phyloP scores from a whole-genome alignment of 92 coral and sea anemone species.

The Palythoa heliodiscus region DNA sequence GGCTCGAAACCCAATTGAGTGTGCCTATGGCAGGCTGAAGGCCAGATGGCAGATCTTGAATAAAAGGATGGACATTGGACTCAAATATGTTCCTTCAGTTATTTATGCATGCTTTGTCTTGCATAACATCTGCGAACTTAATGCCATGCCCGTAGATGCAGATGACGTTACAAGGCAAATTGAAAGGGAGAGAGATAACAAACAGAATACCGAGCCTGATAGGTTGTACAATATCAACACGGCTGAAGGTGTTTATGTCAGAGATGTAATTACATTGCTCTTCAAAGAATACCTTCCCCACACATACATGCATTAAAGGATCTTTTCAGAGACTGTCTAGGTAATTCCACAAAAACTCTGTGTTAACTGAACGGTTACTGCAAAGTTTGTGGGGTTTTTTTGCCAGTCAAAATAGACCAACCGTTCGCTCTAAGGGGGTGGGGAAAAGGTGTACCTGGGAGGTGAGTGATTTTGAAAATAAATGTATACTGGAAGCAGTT shows the following conservation, averaged over 20 bases:
- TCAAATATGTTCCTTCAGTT: conserved; percentile 1
- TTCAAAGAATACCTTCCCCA: conserved; percentile 42
- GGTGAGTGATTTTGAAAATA: conserved; percentile 3
- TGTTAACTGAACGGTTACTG: conserved; percentile 5
- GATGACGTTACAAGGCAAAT: conserved; percentile 17
- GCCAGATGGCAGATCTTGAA: neutral
- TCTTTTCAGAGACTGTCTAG: conserved; percentile 2
- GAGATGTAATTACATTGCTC: conserved; percentile 42
- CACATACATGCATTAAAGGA: conserved; percentile 3
- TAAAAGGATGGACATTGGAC: neutral
- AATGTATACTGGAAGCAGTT: conserved; percentile 12
- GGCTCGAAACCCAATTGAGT: neutral
- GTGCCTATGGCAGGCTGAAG: conserved; percentile 4
- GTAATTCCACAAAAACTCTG: conserved; percentile 1
- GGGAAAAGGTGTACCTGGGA: neutral
- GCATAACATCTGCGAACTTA: neutral
- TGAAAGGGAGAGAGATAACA: conserved; percentile 34
- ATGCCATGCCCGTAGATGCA: neutral
- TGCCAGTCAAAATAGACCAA: conserved; percentile 13
- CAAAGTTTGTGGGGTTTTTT: conserved; percentile 1
- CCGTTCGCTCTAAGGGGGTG: conserved; percentile 14
- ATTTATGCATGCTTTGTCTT: neutral
- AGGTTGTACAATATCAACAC: conserved; percentile 42
- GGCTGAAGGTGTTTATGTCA: conserved; percentile 47
- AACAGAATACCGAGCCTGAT: conserved; percentile 29